phyloP scores from a whole-genome alignment of 2,888 invertebrate species.

The Stenchaetothrips biformis region DNA sequence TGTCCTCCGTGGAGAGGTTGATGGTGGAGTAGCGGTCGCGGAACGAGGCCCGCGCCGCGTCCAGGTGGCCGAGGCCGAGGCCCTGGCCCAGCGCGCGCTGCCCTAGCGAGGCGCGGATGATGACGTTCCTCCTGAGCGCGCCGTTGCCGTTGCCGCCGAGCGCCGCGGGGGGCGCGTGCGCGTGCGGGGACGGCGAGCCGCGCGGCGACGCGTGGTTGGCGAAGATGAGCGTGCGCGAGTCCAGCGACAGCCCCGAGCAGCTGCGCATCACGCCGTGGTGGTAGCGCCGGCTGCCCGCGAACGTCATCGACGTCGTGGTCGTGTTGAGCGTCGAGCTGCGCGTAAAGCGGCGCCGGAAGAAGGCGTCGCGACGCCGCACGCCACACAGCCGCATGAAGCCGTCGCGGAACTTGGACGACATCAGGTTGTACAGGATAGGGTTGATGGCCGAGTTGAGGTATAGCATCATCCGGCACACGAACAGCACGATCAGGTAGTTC shows the following conservation, averaged over 20 bases:
- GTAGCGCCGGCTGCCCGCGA: slow-evolving; percentile 33
- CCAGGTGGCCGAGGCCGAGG: slow-evolving; percentile 42
- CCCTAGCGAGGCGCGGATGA: slow-evolving; percentile 43
- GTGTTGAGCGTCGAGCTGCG: slow-evolving; percentile 30
- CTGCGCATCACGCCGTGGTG: slow-evolving; percentile 33
- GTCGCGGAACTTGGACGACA: slow-evolving; percentile 84
- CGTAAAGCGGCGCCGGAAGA: slow-evolving; percentile 26
- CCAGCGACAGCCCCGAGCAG: slow-evolving; percentile 33
- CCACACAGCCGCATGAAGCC: slow-evolving; percentile 69
- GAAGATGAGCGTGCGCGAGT: slow-evolving; percentile 35
- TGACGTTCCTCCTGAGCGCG: slow-evolving; percentile 52
- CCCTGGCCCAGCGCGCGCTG: slow-evolving; percentile 38
- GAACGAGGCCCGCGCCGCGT: not conserved
- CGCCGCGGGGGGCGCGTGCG: not conserved
- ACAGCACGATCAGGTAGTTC: slow-evolving; percentile 74
- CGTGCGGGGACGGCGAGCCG: slow-evolving; percentile 35
- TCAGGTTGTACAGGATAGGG: slow-evolving; percentile 85
- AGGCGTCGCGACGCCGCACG: slow-evolving; percentile 40
- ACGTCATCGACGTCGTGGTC: not conserved
- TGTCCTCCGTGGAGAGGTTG: slow-evolving; percentile 29
- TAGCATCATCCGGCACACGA: slow-evolving; percentile 79
- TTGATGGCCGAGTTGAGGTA: slow-evolving; percentile 87
- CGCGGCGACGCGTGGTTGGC: slow-evolving; percentile 38
- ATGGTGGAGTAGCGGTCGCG: slow-evolving; percentile 4
- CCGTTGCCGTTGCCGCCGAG: slow-evolving; percentile 47